Conservation (phyloP, 2,797 vertebrate genomes). For the Choloepus didactylus region DNA sequence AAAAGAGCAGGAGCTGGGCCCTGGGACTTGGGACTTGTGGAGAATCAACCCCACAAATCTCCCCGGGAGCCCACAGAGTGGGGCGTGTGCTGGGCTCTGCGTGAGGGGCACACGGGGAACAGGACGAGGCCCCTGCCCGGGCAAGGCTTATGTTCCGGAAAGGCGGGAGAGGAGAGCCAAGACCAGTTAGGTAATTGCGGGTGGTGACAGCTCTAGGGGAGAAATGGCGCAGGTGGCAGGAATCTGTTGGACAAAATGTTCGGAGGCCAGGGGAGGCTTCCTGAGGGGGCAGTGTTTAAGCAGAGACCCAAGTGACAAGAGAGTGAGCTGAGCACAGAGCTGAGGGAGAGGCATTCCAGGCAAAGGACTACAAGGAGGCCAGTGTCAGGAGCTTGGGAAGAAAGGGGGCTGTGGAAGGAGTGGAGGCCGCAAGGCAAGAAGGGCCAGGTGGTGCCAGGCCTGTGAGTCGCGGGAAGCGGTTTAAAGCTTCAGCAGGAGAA, state of each 20-base stretch:
- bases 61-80: not conserved
- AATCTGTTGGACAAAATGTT: not conserved
- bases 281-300: not conserved
- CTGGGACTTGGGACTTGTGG: not conserved
- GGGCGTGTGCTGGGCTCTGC: rapidly evolving
- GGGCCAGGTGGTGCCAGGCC: not conserved
- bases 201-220: not conserved
- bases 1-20: not conserved
- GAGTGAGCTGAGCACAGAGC: not conserved
- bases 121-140: not conserved
- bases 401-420: no score
- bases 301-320: not conserved
- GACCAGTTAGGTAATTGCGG: not conserved
- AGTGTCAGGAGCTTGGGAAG: not conserved
- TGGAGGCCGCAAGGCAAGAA: not conserved
- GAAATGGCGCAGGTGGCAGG: not conserved
- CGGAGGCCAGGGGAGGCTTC: not conserved
- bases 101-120: no score
- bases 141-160: not conserved
- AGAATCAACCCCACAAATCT: not conserved
- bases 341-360: not conserved
- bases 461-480: not conserved
- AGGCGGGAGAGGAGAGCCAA: not conserved
- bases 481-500: not conserved
- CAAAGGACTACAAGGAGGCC: not conserved